Evolutionary conservation across 2,113 vertebrate species (phyloP), one percentile per base, ranked within the genome.

Genomic region (Phycodurus eques): DNA sequence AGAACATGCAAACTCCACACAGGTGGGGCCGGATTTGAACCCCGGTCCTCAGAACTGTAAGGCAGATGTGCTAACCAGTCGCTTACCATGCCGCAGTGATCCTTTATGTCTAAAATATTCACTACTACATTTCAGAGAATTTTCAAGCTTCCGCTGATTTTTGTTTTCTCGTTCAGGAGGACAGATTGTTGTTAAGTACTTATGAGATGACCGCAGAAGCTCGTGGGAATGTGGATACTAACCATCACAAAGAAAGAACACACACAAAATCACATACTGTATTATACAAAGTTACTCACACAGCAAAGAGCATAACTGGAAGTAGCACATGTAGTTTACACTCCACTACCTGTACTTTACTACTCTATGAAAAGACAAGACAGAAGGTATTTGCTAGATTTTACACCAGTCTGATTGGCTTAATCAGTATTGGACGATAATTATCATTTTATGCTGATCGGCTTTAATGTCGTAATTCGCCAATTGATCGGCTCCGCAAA

Each of bases 171-270:
- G 56, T 87, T 84, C 54, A 22, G 70, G 81, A 81, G 80, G 81
- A 83, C 74, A 85, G 84, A 84, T 83, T 87, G 88, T 89, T 87
- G 79, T 84, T 88, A 86, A 84, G 85, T 78, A 86, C 84, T 82
- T 84, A 73, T 20, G 81, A 81, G 74, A 83, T 61, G 67, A 82
- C 72, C 77, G 77, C 62, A 73, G 75, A 76, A 77, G 76, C 77
- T 68, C 64, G 49, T 76, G 81, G 71, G 77, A 85, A 87, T 76
- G 68, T 77, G 71, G 81, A 70, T 9, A 80, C 71, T 86, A 78
- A 46, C 72, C 47, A 53, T 84, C 80, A 79, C 27, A 77, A 79
- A 78, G 54, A 53, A 82, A 78, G 57, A 53, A 73, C 66, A 68
- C 56, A 62, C 71, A 71, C 14, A 3, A 35, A 76, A 54, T 67